Evolutionary conservation across 92 coral and sea anemone genomes (phyloP), one percentile per base, ranked within the genome.

Genomic region (Muricea muricata): DNA sequence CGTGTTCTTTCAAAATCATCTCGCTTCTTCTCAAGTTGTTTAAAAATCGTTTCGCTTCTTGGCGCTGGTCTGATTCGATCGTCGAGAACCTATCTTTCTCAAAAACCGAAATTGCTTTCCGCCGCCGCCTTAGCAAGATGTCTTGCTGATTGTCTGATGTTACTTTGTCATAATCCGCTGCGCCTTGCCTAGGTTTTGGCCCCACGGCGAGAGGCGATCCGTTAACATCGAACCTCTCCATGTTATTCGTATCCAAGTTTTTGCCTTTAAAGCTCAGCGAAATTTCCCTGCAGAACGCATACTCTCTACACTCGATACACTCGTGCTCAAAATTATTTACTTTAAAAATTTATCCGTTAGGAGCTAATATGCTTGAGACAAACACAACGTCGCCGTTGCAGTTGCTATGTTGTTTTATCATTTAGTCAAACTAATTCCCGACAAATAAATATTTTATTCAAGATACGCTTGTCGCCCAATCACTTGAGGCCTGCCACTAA

Each of bases 101-200:
- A 47, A 55, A 58, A 55, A 78, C 71, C 58, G 69, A 70, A 39
- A 78, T 78, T 0, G 83, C 83, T 13, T 78, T 78, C 21, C 71
- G 83, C 2, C 71, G 46, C 13, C 83, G 69, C 34, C 70, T 56
- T 58, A 93, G 90, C 9, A 79, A 41, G 60, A 93, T 92, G 12
- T 89, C 94, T 35, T 92, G 94, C 28, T 90, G 98, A 40, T 77
- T 92, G 28, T 90, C 92, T 17, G 87, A 88, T 55, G 90, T 93
- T 15, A 90, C 79, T 68, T 79, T 90, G 47, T 28, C 73, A 58
- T 82, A 75, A 83, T 97, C 98, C 56, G 89, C 93, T 96, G 90
- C 90, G 21, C 9, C 66, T 5, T 9, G 32, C 7, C 31, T 24
- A 26, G 35, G 46, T 47, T 52, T 47, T 8, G 7, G 55, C 78